A percentile compares a stretch with the other conserved stretches of the same genome.
These are phyloP conservation scores for Amblyopsis rosae DNA, from an alignment of 2,113 vertebrate genomes.

Conservation along the genomic window DNA sequence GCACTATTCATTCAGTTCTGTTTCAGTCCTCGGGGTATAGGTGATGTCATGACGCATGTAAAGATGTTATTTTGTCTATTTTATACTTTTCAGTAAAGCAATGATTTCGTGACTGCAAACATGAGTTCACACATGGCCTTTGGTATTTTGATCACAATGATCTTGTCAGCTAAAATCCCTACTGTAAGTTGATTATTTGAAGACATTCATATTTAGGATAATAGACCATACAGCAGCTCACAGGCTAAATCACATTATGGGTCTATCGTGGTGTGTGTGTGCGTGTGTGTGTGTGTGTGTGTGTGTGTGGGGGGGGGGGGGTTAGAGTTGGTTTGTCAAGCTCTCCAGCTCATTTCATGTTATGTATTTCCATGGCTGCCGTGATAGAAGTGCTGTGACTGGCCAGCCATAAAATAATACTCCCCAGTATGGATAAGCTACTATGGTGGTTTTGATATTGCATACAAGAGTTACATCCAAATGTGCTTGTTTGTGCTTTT, in stretches of 20 bases:
- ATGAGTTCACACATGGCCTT: neutral
- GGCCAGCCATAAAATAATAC: slow-evolving; percentile 49
- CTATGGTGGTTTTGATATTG: slow-evolving; percentile 17
- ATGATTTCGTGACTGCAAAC: neutral
- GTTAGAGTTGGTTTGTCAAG: slow-evolving; percentile 50
- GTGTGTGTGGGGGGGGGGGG: neutral
- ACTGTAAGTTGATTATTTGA: neutral
- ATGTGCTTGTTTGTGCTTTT: slow-evolving; percentile 3
- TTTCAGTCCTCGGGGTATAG: no score
- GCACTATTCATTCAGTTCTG: no score
- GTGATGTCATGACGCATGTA: no score
- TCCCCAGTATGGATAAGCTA: slow-evolving; percentile 33
- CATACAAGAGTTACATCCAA: slow-evolving; percentile 28
- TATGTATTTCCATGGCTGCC: slow-evolving; percentile 51
- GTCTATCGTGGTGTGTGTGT: neutral
- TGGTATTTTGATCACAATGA: neutral
- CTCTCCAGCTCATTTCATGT: slow-evolving; percentile 59
- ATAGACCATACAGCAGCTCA: slow-evolving; percentile 4
- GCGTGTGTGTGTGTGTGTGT: no score
- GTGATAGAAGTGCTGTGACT: slow-evolving; percentile 37
- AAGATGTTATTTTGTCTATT: slow-evolving; percentile 11
- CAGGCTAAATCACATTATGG: slow-evolving; percentile 10
- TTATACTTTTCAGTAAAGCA: neutral
- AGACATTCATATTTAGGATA: neutral
- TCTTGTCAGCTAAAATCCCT: neutral